Percentiles rank a stretch among this genome's conserved stretches.
phyloP scores from a whole-genome alignment of 1,140 invertebrate species.

The Coptotermes formosanus region DNA sequence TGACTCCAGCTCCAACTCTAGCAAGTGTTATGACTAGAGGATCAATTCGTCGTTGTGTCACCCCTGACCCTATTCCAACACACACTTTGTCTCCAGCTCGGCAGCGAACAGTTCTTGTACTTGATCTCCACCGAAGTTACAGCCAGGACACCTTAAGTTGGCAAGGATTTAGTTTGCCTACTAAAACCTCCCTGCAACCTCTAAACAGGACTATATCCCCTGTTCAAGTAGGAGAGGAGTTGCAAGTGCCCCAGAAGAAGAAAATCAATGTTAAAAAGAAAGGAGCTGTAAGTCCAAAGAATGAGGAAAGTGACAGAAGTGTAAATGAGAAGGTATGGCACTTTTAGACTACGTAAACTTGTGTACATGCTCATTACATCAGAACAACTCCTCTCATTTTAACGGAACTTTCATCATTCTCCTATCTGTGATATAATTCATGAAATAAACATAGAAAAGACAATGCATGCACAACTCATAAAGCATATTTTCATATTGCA shows the following conservation, averaged over 20 bases:
- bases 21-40: slow-evolving; percentile 41
- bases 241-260: neutral
- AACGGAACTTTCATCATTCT: too few species aligned
- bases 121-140: slow-evolving; percentile 32
- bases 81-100: neutral
- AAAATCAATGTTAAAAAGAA: neutral
- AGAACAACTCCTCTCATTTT: too few species aligned
- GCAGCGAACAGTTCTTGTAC: slow-evolving; percentile 26
- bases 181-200: neutral
- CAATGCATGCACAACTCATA: too few species aligned
- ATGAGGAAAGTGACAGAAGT: neutral
- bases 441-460: too few species aligned
- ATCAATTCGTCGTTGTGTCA: neutral
- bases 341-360: too few species aligned
- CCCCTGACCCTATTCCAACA: neutral
- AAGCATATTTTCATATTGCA: too few species aligned
- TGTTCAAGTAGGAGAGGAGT: neutral
- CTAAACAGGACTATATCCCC: neutral
- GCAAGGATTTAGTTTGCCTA: neutral
- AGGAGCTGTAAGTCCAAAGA: neutral
- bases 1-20: slow-evolving; percentile 70
- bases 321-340: neutral
- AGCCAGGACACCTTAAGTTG: slow-evolving; percentile 30
- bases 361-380: too few species aligned
- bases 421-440: too few species aligned